Conservation (phyloP, 2,888 invertebrate species). For the Linyphia triangularis region DNA sequence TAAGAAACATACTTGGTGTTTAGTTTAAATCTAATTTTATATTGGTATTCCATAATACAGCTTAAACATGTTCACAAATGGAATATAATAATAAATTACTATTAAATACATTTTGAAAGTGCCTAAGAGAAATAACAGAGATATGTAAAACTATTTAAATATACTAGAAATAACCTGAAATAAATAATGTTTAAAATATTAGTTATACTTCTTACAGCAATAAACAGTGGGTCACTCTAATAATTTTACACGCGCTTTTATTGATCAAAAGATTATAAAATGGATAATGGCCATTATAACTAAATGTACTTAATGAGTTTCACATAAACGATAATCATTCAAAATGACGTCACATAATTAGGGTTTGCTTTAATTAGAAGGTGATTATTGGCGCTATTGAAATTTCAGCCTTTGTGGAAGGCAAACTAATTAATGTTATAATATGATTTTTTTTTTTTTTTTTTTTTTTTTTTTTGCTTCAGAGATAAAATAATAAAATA, state of each 20-base stretch:
- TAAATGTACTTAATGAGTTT: conserved; percentile 5
- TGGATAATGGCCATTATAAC: background rate
- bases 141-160: too few relatives aligned
- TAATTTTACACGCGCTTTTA: background rate
- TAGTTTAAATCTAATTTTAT: too few relatives aligned
- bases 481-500: background rate
- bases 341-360: conserved; percentile 34
- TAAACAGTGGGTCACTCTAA: background rate
- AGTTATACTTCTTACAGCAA: too few relatives aligned
- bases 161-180: too few relatives aligned
- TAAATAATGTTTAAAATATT: too few relatives aligned
- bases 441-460: background rate
- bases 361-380: conserved; percentile 35
- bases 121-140: too few relatives aligned
- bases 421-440: background rate
- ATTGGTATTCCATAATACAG: too few relatives aligned
- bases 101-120: too few relatives aligned
- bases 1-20: too few relatives aligned
- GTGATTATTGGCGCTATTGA: conserved; percentile 30
- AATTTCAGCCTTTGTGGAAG: conserved; percentile 18
- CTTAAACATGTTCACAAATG: too few relatives aligned
- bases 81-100: too few relatives aligned
- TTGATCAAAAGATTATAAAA: background rate
- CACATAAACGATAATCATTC: conserved; percentile 15
- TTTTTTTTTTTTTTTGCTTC: too few relatives aligned